phyloP scores from a whole-genome alignment of 2,888 invertebrate genomes.

The Ormia ochracea region DNA sequence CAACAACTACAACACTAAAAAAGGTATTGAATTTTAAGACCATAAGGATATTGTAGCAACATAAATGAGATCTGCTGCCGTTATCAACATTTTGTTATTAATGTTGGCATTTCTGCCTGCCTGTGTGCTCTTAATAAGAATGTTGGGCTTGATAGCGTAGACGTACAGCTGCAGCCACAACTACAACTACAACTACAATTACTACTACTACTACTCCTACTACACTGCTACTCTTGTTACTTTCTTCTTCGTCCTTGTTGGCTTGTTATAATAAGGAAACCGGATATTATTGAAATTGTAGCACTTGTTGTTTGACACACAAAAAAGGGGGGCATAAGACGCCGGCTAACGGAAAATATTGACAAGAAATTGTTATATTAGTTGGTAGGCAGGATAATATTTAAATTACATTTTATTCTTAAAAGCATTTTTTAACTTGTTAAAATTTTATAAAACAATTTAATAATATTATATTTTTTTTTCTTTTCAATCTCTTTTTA shows the following conservation, averaged over 20 bases:
- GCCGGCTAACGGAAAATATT: conserved; percentile 7
- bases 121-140: conserved; percentile 11
- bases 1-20: not conserved
- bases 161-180: not conserved
- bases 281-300: conserved; percentile 65
- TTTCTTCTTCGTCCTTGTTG: conserved; percentile 45
- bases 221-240: not conserved
- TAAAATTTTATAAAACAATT: conserved; percentile 31
- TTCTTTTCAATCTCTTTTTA: conserved; percentile 65
- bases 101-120: conserved; percentile 12
- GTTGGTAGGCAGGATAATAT: conserved; percentile 46
- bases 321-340: conserved; percentile 21
- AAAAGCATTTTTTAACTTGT: not conserved
- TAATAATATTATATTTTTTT: conserved; percentile 48
- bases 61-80: conserved; percentile 57
- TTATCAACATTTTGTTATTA: conserved; percentile 38
- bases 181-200: not conserved
- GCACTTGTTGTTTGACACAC: conserved; percentile 59
- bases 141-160: not conserved
- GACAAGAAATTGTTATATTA: conserved; percentile 27
- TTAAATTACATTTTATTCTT: conserved; percentile 38
- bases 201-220: not conserved
- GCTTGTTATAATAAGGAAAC: conserved; percentile 63
- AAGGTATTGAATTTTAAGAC: conserved; percentile 54
- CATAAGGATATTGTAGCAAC: conserved; percentile 35